Conservation (phyloP, 2,888 invertebrate genomes). For the Watsonalla binaria region DNA sequence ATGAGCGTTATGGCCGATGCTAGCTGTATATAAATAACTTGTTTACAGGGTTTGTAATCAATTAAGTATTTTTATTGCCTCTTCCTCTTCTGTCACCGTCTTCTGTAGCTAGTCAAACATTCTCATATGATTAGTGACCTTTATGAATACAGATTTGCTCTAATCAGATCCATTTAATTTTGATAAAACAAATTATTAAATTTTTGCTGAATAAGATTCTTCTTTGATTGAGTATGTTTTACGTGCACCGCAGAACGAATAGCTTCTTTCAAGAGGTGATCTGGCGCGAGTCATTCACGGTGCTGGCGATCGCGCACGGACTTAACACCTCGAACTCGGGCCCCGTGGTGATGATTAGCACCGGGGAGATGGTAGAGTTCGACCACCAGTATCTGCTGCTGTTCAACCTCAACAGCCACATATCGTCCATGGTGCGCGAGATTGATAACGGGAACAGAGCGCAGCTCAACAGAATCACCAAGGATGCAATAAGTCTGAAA, state of each 20-base stretch:
- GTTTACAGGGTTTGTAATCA: too few species aligned
- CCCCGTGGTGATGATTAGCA: slow-evolving; percentile 83
- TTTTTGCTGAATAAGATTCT: too few species aligned
- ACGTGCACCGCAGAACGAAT: slow-evolving; percentile 79
- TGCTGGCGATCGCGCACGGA: slow-evolving; percentile 94
- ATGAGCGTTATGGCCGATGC: too few species aligned
- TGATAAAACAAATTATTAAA: too few species aligned
- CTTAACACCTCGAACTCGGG: slow-evolving; percentile 94
- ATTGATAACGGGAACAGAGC: slow-evolving; percentile 78
- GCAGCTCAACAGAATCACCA: slow-evolving; percentile 67
- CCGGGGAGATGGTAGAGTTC: slow-evolving; percentile 80
- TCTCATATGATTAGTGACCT: too few species aligned
- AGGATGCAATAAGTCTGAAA: slow-evolving; percentile 56
- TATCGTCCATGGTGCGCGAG: slow-evolving; percentile 78
- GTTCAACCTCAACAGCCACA: slow-evolving; percentile 70
- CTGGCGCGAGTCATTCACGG: slow-evolving; percentile 86
- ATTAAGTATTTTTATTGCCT: too few species aligned
- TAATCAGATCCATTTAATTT: too few species aligned
- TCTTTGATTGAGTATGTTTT: too few species aligned
- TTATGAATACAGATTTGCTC: too few species aligned
- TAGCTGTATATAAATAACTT: too few species aligned
- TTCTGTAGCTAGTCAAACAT: too few species aligned
- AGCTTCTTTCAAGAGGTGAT: slow-evolving; percentile 90
- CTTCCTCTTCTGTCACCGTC: too few species aligned
- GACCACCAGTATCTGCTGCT: slow-evolving; percentile 81